These are phyloP conservation scores for Scaptomyza hsui DNA, from an alignment of 1,140 invertebrate species.

Conservation along the genomic window DNA sequence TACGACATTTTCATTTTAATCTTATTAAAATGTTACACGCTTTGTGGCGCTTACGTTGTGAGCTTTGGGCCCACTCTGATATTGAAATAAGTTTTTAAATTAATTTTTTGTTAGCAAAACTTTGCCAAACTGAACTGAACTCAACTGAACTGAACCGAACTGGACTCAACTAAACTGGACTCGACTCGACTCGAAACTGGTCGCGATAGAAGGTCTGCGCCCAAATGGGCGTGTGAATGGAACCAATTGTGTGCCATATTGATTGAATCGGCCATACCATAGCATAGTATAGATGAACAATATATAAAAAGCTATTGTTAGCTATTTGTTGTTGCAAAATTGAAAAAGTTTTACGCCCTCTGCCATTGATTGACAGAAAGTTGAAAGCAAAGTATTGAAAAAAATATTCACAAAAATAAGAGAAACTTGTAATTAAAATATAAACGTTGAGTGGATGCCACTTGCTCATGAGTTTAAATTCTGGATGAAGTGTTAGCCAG, in stretches of 20 bases:
- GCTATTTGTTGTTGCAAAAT: slow-evolving; percentile 80
- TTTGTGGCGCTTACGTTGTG: slow-evolving; percentile 28
- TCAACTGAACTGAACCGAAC: slow-evolving; percentile 36
- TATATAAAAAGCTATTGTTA: slow-evolving; percentile 71
- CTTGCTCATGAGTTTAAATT: slow-evolving; percentile 3
- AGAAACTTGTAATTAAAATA: slow-evolving; percentile 71
- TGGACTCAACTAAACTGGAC: slow-evolving; percentile 4
- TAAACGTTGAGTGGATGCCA: slow-evolving; percentile 48
- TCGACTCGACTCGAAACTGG: neutral
- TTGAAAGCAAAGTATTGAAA: slow-evolving; percentile 47
- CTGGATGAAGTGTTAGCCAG: neutral
- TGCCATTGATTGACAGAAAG: slow-evolving; percentile 45
- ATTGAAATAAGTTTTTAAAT: slow-evolving; percentile 83
- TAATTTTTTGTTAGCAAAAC: slow-evolving; percentile 79
- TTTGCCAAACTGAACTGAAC: slow-evolving; percentile 60
- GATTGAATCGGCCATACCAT: slow-evolving; percentile 63
- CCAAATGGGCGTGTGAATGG: slow-evolving; percentile 80
- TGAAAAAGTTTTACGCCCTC: slow-evolving; percentile 68
- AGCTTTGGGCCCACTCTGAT: slow-evolving; percentile 61
- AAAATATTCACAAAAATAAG: slow-evolving; percentile 16
- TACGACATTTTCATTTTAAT: slow-evolving; percentile 82
- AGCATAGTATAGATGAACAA: slow-evolving; percentile 16
- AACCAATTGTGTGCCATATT: slow-evolving; percentile 78
- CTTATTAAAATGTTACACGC: slow-evolving; percentile 79
- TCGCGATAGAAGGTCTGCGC: neutral